phyloP scores from a whole-genome alignment of 1,140 invertebrate species.

The Diachasma alloeum region DNA sequence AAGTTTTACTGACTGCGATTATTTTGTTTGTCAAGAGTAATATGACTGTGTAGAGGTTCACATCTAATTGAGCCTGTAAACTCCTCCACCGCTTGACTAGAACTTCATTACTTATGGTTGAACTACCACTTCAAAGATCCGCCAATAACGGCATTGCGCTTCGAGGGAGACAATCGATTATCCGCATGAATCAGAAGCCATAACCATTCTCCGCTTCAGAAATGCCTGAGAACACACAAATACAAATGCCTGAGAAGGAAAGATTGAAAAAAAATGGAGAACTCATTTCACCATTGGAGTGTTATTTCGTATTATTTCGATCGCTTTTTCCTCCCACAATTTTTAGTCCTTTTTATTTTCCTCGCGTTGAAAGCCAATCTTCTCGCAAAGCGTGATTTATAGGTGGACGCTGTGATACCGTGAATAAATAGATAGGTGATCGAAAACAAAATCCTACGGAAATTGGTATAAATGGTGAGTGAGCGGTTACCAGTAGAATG shows the following conservation, averaged over 20 bases:
- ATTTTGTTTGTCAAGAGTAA: neutral
- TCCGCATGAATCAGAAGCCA: neutral
- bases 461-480: slow-evolving; percentile 39
- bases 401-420: slow-evolving; percentile 31
- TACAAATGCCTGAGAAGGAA: neutral
- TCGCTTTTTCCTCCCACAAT: neutral
- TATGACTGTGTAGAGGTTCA: neutral
- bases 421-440: slow-evolving; percentile 39
- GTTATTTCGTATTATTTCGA: neutral
- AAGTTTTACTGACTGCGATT: neutral
- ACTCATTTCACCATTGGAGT: neutral
- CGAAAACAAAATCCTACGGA: slow-evolving; percentile 41
- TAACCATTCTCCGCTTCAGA: neutral
- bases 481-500: slow-evolving; percentile 16
- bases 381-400: slow-evolving; percentile 40
- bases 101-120: neutral
- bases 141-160: neutral
- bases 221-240: neutral
- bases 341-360: neutral
- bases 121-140: neutral
- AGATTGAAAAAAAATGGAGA: neutral
- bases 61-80: neutral
- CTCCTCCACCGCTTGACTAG: neutral
- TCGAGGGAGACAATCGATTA: neutral
- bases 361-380: neutral